These are phyloP conservation scores for Talpa occidentalis DNA, from an alignment of 2,113 vertebrate genomes.

Conservation along the genomic window DNA sequence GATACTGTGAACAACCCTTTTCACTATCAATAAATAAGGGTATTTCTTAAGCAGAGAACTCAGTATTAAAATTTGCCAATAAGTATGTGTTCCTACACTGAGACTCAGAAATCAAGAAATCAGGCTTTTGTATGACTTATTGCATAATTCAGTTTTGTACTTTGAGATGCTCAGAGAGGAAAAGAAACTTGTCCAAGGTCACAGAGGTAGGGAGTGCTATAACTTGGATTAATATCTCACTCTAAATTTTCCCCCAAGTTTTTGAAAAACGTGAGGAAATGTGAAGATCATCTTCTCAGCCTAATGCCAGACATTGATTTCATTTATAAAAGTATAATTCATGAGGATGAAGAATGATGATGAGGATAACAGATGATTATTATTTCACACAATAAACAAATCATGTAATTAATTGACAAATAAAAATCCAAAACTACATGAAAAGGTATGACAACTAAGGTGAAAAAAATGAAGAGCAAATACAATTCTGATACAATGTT, in stretches of 20 bases:
- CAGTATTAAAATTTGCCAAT: slow-evolving; percentile 43
- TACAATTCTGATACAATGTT: not conserved
- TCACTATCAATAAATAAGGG: not conserved
- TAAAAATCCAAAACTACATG: slow-evolving; percentile 19
- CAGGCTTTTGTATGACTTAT: not conserved
- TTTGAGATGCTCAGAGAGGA: slow-evolving; percentile 6
- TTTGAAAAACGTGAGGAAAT: slow-evolving; percentile 40
- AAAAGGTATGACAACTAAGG: not conserved
- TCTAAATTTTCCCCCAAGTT: not conserved
- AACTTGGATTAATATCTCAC: not conserved
- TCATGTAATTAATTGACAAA: slow-evolving; percentile 10
- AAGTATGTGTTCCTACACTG: not conserved
- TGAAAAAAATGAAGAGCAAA: not conserved
- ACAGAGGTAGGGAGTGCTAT: not conserved
- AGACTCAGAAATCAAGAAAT: slow-evolving; percentile 7
- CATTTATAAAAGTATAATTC: not conserved
- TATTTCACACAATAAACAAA: slow-evolving; percentile 21
- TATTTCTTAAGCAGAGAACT: slow-evolving; percentile 11
- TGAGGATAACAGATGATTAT: not conserved
- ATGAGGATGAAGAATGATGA: not conserved
- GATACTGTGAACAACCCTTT: not conserved
- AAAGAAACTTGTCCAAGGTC: not conserved
- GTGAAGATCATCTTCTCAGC: not conserved
- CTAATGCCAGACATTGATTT: not conserved
- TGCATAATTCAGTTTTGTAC: not conserved